A percentile compares a stretch with the other conserved stretches of the same genome.
These are phyloP conservation scores for Pseudomyrmex pallidus DNA, from an alignment of 1,140 invertebrate species.

Conservation along the genomic window DNA sequence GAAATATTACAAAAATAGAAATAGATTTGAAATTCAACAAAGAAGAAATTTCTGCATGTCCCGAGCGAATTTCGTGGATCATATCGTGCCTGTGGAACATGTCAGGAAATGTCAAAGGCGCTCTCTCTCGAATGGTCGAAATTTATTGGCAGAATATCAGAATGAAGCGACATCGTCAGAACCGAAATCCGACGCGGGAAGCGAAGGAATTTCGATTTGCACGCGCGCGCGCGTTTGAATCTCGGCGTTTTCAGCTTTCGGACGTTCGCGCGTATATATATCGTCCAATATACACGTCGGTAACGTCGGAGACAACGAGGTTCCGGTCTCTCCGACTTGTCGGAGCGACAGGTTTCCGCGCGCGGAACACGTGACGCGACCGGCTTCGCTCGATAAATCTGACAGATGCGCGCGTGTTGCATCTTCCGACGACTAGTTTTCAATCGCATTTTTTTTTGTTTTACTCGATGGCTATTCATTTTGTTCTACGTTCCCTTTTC, in stretches of 20 bases:
- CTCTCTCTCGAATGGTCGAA: neutral
- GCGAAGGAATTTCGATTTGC: conserved; percentile 53
- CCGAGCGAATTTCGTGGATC: conserved; percentile 20
- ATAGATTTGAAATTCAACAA: conserved; percentile 1
- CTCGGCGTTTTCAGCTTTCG: conserved; percentile 65
- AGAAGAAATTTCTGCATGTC: neutral
- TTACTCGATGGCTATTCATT: conserved; percentile 26
- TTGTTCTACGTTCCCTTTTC: neutral
- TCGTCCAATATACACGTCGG: conserved; percentile 60
- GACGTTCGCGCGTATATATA: conserved; percentile 50
- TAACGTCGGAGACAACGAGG: conserved; percentile 62
- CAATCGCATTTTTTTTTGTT: conserved; percentile 34
- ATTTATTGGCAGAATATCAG: conserved; percentile 49
- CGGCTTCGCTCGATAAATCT: conserved; percentile 59
- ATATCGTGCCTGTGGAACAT: neutral
- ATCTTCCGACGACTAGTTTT: conserved; percentile 18
- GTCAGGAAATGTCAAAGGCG: conserved; percentile 26
- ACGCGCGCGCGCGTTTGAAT: neutral
- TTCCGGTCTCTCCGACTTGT: conserved; percentile 68
- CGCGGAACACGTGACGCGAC: conserved; percentile 66
- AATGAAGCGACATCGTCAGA: neutral
- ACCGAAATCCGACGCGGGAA: conserved; percentile 20
- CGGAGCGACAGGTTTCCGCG: conserved; percentile 70
- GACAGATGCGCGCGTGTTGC: conserved; percentile 51
- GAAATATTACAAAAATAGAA: neutral